Percentiles rank a stretch among this genome's conserved stretches.
phyloP scores from a whole-genome alignment of 1,140 invertebrate species.

The Cyclargus thomasi region DNA sequence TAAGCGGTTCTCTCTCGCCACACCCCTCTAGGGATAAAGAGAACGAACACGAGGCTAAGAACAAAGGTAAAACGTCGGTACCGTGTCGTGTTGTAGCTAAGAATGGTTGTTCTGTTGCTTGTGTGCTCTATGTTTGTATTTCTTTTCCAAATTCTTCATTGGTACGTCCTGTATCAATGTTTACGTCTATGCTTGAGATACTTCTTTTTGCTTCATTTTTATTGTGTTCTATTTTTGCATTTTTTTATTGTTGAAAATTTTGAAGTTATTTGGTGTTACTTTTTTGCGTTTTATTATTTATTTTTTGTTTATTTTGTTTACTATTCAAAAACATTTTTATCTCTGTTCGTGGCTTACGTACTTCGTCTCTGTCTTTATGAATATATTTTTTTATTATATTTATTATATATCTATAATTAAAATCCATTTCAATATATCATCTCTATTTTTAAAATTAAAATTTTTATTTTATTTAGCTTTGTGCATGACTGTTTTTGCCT shows the following conservation, averaged over 20 bases:
- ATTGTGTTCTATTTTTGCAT: neutral
- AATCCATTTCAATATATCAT: too few species aligned
- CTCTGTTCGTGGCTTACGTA: neutral
- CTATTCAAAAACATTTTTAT: neutral
- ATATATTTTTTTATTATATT: neutral
- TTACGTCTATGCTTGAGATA: neutral
- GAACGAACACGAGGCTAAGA: constrained; percentile 87
- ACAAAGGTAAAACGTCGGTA: constrained; percentile 80
- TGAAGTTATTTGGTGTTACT: neutral
- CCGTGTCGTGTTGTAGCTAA: constrained; percentile 43
- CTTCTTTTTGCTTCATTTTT: neutral
- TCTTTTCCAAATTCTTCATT: neutral
- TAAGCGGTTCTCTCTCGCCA: constrained; percentile 85
- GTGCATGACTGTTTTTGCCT: neutral
- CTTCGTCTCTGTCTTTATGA: neutral
- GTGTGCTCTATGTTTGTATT: neutral
- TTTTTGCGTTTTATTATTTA: neutral
- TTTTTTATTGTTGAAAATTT: neutral
- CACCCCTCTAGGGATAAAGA: constrained; percentile 84
- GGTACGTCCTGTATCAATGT: neutral
- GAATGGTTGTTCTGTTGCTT: constrained; percentile 27
- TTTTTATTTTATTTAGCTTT: neutral
- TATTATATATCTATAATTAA: too few species aligned
- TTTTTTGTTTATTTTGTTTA: neutral
- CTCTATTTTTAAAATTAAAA: neutral